Percentiles rank a stretch among this genome's conserved stretches.
These are phyloP conservation scores for Bovichtus diacanthus DNA, from an alignment of 2,797 vertebrate genomes.

Conservation along the genomic window DNA sequence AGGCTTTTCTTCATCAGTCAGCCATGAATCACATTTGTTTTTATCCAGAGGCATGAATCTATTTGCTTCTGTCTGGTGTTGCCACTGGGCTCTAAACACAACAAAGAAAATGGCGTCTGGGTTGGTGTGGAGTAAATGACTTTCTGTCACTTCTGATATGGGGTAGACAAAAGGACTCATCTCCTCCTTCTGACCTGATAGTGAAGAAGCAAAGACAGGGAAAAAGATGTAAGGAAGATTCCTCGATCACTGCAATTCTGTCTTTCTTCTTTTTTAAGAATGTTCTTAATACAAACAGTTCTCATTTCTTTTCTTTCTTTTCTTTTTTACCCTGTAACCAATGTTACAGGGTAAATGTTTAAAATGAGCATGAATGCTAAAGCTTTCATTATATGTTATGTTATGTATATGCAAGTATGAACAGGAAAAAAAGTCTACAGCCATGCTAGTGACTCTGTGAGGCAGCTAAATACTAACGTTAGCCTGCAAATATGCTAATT, in stretches of 20 bases:
- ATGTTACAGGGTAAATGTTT: not conserved
- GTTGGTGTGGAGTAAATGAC: slow-evolving; percentile 65
- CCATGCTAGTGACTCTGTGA: too few species aligned
- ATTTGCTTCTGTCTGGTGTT: slow-evolving; percentile 52
- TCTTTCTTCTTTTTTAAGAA: slow-evolving; percentile 6
- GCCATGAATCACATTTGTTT: slow-evolving; percentile 47
- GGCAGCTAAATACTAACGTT: too few species aligned
- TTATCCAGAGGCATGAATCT: slow-evolving; percentile 54
- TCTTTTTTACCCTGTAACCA: too few species aligned
- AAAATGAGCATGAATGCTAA: not conserved
- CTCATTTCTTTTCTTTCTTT: not conserved
- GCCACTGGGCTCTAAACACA: slow-evolving; percentile 48
- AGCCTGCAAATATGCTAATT: too few species aligned
- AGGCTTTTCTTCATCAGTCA: slow-evolving; percentile 55
- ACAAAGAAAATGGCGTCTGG: slow-evolving; percentile 53
- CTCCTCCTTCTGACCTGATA: slow-evolving; percentile 16
- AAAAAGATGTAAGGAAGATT: not conserved
- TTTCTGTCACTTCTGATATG: slow-evolving; percentile 66
- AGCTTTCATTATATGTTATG: not conserved
- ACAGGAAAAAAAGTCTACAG: too few species aligned
- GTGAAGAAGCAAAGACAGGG: slow-evolving; percentile 4
- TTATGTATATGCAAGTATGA: too few species aligned
- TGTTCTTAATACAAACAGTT: too few species aligned
- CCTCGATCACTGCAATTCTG: not conserved
- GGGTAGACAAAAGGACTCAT: slow-evolving; percentile 38